Evolutionary conservation across 2,888 invertebrate species (phyloP), one percentile per base, ranked within the genome.

Genomic region (Plagiodera versicolora): DNA sequence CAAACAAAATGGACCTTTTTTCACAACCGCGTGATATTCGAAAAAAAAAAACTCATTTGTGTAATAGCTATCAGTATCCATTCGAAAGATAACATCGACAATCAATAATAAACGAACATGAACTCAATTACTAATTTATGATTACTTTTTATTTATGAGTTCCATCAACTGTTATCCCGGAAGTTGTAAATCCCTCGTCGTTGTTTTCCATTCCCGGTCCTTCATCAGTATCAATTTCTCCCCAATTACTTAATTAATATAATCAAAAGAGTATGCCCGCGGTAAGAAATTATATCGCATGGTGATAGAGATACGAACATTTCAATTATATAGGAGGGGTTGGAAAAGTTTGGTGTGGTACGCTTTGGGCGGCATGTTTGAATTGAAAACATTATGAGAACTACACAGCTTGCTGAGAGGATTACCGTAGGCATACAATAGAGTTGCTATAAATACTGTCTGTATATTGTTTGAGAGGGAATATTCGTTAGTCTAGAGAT

Each of bases 181-280:
- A n/a, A n/a, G n/a, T n/a, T n/a, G n/a, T n/a, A n/a, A n/a, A n/a
- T 32, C 10, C 10, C 10, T 32, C 8, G 3, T 2, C 32, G 3
- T 6, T 32, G 2, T 39, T 39, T 9, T 1, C 14, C 6, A n/a
- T 39, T 14, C 4, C 39, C 32, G 11, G 8, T 11, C 6, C 39
- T 39, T 39, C 20, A 53, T n/a, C 20, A 44, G 45, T 24, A 45
- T 53, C 45, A 53, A 53, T 39, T 53, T 45, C n/a, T n/a, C 44
- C 45, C 19, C 24, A 53, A 53, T 45, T 53, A 45, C 44, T 44
- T 45, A 16, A 39, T 39, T 52, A 19, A 11, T 45, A 39, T 53
- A 53, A 20, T 53, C 16, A 53, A 53, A 20, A 45, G 2, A 14
- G 39, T 39, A 14, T 14, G 39, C 39, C 14, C 14, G 39, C n/a